phyloP scores from a whole-genome alignment of 2,797 vertebrate genomes.

The Acipenser transmontanus region DNA sequence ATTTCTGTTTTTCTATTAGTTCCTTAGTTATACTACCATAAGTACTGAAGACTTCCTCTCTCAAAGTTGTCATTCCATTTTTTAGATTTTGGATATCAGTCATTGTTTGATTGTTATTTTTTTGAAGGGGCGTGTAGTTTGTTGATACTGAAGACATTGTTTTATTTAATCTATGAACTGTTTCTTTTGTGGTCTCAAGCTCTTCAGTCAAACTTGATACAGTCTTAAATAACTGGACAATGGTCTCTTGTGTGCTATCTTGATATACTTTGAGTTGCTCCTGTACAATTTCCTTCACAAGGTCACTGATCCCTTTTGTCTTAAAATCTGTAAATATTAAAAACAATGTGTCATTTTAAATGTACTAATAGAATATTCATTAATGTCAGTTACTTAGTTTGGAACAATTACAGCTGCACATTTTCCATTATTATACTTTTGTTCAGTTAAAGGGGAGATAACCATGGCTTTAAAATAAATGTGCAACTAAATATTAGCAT shows the following conservation, averaged over 20 bases:
- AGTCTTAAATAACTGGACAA: conserved; percentile 57
- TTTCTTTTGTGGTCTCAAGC: conserved; percentile 50
- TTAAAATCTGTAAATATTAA: conserved; percentile 19
- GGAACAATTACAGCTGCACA: too few relatives aligned
- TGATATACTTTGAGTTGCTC: conserved; percentile 49
- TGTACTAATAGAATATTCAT: too few relatives aligned
- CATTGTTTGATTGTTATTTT: conserved; percentile 32
- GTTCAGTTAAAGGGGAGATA: too few relatives aligned
- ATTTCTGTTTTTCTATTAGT: conserved; percentile 48
- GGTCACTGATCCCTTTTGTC: conserved; percentile 28
- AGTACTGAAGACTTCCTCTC: conserved; percentile 41
- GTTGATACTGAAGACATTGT: conserved; percentile 29
- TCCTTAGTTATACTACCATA: conserved; percentile 51
- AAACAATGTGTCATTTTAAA: conserved; percentile 1
- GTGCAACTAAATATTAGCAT: too few relatives aligned
- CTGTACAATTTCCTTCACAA: conserved; percentile 45
- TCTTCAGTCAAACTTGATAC: conserved; percentile 54
- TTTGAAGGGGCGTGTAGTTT: conserved; percentile 27
- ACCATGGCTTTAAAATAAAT: too few relatives aligned
- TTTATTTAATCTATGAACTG: conserved; percentile 47
- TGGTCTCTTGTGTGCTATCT: conserved; percentile 47
- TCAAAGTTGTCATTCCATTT: conserved; percentile 41
- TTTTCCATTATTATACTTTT: too few relatives aligned
- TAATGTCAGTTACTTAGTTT: too few relatives aligned
- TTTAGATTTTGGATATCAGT: conserved; percentile 52